These are phyloP conservation scores for Ophraella communa DNA, from an alignment of 2,888 invertebrate species.

Conservation along the genomic window DNA sequence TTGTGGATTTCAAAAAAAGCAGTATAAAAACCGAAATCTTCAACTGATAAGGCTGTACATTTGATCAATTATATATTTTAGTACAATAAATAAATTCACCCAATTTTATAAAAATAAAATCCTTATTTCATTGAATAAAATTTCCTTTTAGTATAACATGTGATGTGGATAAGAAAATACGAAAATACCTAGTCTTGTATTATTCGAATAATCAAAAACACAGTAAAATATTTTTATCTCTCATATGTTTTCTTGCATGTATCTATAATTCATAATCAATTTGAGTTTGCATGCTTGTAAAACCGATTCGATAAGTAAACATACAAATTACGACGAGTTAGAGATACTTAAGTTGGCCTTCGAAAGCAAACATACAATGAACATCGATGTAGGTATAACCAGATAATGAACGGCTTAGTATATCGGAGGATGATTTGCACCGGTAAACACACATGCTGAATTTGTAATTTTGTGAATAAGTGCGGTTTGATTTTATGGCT, in stretches of 20 bases:
- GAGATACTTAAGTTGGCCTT: conserved; percentile 42
- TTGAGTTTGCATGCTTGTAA: conserved; percentile 40
- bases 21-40: too few species aligned
- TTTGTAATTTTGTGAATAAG: conserved; percentile 42
- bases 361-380: conserved; percentile 42
- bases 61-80: too few species aligned
- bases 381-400: conserved; percentile 49
- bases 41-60: too few species aligned
- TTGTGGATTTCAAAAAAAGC: too few species aligned
- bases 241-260: conserved; percentile 4
- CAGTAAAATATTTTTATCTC: too few species aligned
- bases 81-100: too few species aligned
- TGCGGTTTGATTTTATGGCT: background rate
- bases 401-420: conserved; percentile 48
- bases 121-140: too few species aligned
- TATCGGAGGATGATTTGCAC: conserved; percentile 50
- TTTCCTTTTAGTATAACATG: too few species aligned
- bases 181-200: too few species aligned
- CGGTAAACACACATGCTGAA: conserved; percentile 51
- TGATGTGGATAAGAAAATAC: too few species aligned
- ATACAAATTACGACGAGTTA: conserved; percentile 45
- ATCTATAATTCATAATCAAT: conserved; percentile 40
- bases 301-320: conserved; percentile 43
- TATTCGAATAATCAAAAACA: too few species aligned
- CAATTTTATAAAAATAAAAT: too few species aligned